These are phyloP conservation scores for Strongylocentrotus purpuratus DNA, from an alignment of 35 echinoderm and acorn worm species.

Conservation along the genomic window DNA sequence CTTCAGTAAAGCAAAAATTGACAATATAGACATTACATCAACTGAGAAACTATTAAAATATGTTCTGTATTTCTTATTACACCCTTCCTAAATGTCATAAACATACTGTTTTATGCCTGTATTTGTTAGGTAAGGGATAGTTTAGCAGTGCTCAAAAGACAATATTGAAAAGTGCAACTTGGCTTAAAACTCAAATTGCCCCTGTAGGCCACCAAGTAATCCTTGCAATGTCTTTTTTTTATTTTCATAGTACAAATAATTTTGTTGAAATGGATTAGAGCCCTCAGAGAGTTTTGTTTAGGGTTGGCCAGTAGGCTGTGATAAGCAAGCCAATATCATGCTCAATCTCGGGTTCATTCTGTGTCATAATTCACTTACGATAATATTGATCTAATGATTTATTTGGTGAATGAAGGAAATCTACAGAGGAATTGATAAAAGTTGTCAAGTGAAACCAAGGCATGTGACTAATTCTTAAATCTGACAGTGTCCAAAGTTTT, in stretches of 20 bases:
- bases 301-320: not conserved
- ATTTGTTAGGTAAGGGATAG: not conserved
- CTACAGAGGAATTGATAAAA: not conserved
- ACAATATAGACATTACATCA: no score
- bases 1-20: no score
- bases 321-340: not conserved
- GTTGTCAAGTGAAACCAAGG: not conserved
- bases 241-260: no score
- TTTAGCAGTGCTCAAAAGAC: not conserved
- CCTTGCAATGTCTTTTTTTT: no score
- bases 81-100: not conserved
- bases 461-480: not conserved
- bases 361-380: not conserved
- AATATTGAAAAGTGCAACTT: not conserved
- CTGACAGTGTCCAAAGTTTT: slow-evolving; percentile 1
- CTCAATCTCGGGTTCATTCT: not conserved
- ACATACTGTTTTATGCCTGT: not conserved
- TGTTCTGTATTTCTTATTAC: not conserved
- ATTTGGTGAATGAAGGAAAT: not conserved
- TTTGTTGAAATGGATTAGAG: not conserved
- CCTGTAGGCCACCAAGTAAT: no score
- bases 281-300: not conserved
- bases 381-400: not conserved
- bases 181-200: no score
- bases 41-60: not conserved